Base-by-base conservation (phyloP, 2,113 vertebrate genomes). In the Lichenostomus cassidix region DNA sequence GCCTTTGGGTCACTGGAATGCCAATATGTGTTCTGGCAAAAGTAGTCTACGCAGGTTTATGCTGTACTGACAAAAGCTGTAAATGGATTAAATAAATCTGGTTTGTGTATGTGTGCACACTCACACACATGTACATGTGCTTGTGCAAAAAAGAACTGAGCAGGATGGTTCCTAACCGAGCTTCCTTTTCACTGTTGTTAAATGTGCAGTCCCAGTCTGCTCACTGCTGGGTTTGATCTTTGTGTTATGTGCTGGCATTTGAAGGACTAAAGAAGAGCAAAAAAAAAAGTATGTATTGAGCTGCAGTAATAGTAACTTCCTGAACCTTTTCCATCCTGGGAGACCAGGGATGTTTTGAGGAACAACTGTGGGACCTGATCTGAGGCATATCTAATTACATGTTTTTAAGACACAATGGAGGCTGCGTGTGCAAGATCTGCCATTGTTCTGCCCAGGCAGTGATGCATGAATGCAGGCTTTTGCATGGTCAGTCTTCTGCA, bases 21-120 rank as follows among this genome's bases (percentile, higher is more conserved):
- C 53, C 49, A 46, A 2, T 52, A 63, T 16, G 18, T 47, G 25
- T 76, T 92, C 69, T 87, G 33, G 35, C 44, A 63, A 81, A 56
- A 59, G 59, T 14, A 59, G 29, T 10, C 33, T 77, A 1, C 2
- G 6, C 53, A 49, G 44, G 58, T 64, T 2, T 33, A 28, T 50
- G 25, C 33, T 77, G 60, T 17, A 31, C 49, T 74, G 44, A 21
- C 29, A 53, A 47, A 90, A 85, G 21, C 59, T 85, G 21, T 63
- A 41, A 79, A 78, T 55, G 12, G 58, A 56, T 50, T n/a, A 68
- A 58, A 42, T 58, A 39, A 53, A 41, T 52, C 12, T 52, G 20
- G 2, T 65, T 70, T 70, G 25, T 44, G 18, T 44, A 29, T 1
- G 1, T 3, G 16, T 3, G 4, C 4, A 0, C 2, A 2, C 17